Base-by-base conservation (phyloP, 1,140 invertebrate genomes). In the Bombyx mori region DNA sequence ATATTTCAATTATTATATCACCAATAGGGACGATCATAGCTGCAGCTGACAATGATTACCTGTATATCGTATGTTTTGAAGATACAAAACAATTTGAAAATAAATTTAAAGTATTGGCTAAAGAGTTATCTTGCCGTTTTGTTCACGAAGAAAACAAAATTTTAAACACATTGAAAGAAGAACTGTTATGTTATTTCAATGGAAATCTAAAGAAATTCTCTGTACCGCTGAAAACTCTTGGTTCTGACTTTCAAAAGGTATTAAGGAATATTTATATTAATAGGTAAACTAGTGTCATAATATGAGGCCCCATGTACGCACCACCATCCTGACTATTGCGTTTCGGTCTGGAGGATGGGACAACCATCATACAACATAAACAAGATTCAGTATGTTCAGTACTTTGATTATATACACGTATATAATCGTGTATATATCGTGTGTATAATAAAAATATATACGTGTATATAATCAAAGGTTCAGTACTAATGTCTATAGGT, bases 241-340 rank as follows among this genome's bases (percentile, higher is more conserved):
- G 82, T 26, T 73, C 82, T 3, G 78, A 80, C 49, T 84, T 82
- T 74, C 81, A 82, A 71, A 80, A 84, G 69, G 82, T 86, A 63
- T 35, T 35, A 3, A 35, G 4, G 26, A 35, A 35, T 35, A 35
- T 35, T 35, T 35, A 44, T 43, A 45, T 52, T 47, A 26, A 2
- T 50, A 26, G 0, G 10, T 53, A 52, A 35, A 42, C 22, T 56
- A n/a, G 7, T 49, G 22, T 18, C 12, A 18, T 18, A 49, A 49
- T 49, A 7, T 49, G n/a, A 9, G n/a, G 2, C 8, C 45, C 45
- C 8, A 3, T 8, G 45, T 46, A 46, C n/a, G 45, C 45, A 12
- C 26, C 26, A 35, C 26, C 26, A 35, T 35, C 26, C 26, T 9
- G 45, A 46, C n/a, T 8, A 12, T 9, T 46, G 6, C n/a, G n/a